Base-by-base conservation (phyloP, 2,113 vertebrate species). In the Hippoglossus stenolepis region DNA sequence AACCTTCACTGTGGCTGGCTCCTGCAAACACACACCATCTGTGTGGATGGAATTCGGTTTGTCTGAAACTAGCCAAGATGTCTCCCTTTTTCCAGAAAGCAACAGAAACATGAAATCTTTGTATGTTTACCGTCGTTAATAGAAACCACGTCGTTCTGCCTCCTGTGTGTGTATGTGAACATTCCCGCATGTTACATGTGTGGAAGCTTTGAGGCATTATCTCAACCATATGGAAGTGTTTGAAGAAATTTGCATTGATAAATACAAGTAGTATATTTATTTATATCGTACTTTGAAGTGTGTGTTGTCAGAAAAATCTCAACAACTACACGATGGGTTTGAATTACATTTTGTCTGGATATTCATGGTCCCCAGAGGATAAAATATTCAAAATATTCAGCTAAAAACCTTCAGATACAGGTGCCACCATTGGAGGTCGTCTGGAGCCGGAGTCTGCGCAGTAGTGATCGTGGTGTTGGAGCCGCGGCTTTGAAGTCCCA, bases 1-100 rank as follows among this genome's bases (percentile, higher is more conserved):
- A 65, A 65, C 77, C 70, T 69, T 76, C 67, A 60, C 31, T 49
- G 66, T 21, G 65, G 47, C 61, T 81, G 83, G 74, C 83, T 63
- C 62, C 62, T 67, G 73, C 59, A 67, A 67, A 73, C 28, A 54
- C 28, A 49, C 73, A 65, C 77, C 78, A 78, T 74, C 79, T 77
- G 74, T 57, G 70, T 45, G 47, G 68, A 70, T 65, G 59, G 40
- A 70, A 74, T 61, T 31, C 77, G 65, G 49, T 53, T 64, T 49
- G 59, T 45, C 45, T 3, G 0, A 0, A 45, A 65, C 56, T 23
- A 20, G 59, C 17, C 28, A 61, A 62, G 70, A 70, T 65, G 17
- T 40, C 24, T 78, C 51, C 6, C 31, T 7, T n/a, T 77, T 62
- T 70, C 79, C 70, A 81, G 17, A 73, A 69, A 69, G 69, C 64